Conservation (phyloP, 2,797 vertebrate genomes). For the Acrocephalus scirpaceus region DNA sequence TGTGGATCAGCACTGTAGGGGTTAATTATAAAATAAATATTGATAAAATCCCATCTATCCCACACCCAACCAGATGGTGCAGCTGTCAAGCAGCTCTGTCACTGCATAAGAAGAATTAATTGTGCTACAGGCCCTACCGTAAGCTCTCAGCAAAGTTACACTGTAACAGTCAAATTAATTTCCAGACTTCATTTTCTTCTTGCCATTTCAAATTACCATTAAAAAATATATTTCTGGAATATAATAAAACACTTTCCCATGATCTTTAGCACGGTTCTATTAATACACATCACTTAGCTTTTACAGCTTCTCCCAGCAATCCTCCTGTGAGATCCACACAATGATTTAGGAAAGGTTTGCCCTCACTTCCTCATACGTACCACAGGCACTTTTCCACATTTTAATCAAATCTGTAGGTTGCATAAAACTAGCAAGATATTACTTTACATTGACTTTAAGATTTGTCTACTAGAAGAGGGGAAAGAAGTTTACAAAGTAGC, state of each 20-base stretch:
- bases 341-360: neutral
- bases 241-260: constrained; percentile 1
- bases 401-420: neutral
- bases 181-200: constrained; percentile 35
- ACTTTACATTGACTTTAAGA: neutral
- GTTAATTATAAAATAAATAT: constrained; percentile 10
- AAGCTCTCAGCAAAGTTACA: neutral
- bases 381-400: neutral
- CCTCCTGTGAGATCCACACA: neutral
- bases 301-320: neutral
- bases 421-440: neutral
- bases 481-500: neutral
- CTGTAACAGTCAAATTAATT: constrained; percentile 40
- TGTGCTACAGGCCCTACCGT: rapidly evolving
- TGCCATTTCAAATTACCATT: neutral
- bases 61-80: neutral
- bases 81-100: constrained; percentile 18
- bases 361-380: neutral
- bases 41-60: neutral
- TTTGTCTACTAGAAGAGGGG: neutral
- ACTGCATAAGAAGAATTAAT: neutral
- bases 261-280: neutral
- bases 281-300: neutral
- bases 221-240: constrained; percentile 3
- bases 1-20: neutral